A percentile compares a stretch with the other conserved stretches of the same genome.
Evolutionary conservation across 2,888 invertebrate species (phyloP).

Genomic region (Achlya flavicornis): DNA sequence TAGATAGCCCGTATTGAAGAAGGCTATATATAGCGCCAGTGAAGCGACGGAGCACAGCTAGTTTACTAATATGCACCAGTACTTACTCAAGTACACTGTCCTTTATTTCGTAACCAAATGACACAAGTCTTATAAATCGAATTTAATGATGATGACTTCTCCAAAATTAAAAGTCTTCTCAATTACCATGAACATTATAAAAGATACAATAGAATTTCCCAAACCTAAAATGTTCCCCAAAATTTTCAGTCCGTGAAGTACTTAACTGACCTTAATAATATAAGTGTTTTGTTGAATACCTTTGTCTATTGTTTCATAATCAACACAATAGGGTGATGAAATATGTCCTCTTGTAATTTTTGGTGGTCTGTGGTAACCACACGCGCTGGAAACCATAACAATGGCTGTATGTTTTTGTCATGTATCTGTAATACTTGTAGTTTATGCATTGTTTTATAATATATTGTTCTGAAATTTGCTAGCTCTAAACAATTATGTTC

Average conservation of each 20-base stretch:
- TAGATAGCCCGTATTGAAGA: too few relatives aligned
- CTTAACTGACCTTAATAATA: slow-evolving; percentile 28
- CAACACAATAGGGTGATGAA: slow-evolving; percentile 21
- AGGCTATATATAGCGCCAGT: too few relatives aligned
- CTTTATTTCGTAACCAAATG: too few relatives aligned
- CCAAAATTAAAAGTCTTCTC: not conserved
- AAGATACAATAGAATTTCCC: slow-evolving; percentile 4
- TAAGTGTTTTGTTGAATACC: slow-evolving; percentile 21
- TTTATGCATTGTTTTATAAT: not conserved
- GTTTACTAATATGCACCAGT: too few relatives aligned
- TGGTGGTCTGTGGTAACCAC: slow-evolving; percentile 17
- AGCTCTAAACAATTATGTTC: too few relatives aligned
- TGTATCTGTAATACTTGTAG: not conserved
- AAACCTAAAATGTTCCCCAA: slow-evolving; percentile 15
- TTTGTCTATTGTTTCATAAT: slow-evolving; percentile 25
- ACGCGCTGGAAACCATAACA: slow-evolving; percentile 14
- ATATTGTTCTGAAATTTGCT: not conserved
- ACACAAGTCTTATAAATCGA: too few relatives aligned
- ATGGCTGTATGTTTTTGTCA: slow-evolving; percentile 4
- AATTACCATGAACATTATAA: not conserved
- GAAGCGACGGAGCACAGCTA: too few relatives aligned
- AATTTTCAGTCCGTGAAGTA: slow-evolving; percentile 34
- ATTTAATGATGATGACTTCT: not conserved
- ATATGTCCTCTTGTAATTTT: slow-evolving; percentile 22
- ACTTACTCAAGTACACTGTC: too few relatives aligned